Conservation (phyloP, 2,797 vertebrate genomes). For the Catostomus latipinnis region DNA sequence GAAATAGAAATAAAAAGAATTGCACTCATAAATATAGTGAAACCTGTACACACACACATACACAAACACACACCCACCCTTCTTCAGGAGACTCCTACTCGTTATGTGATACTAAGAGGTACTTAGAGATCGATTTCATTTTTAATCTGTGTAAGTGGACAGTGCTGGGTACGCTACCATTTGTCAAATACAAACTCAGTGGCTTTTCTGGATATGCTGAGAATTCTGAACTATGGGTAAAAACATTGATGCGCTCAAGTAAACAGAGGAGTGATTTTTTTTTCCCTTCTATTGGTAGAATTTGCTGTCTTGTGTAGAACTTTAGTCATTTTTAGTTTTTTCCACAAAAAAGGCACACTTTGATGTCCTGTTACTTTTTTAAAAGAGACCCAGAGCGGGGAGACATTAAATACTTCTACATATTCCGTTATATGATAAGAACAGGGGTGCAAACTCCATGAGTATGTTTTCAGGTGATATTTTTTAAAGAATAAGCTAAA, state of each 20-base stretch:
- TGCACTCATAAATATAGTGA: too few species aligned
- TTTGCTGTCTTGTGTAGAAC: too few species aligned
- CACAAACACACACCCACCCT: conserved; percentile 29
- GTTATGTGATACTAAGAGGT: conserved; percentile 76
- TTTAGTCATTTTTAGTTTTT: background rate
- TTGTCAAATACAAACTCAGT: conserved; percentile 54
- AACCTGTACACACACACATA: background rate
- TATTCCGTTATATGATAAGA: too few species aligned
- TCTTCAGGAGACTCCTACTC: conserved; percentile 52
- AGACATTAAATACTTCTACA: too few species aligned
- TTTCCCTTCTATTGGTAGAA: background rate
- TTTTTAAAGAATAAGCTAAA: too few species aligned
- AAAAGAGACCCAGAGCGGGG: too few species aligned
- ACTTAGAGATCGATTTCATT: conserved; percentile 82
- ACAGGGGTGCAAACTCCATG: too few species aligned
- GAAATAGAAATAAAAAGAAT: too few species aligned
- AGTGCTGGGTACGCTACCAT: conserved; percentile 65
- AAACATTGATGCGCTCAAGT: background rate
- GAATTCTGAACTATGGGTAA: background rate
- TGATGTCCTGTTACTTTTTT: too few species aligned
- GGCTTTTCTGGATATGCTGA: conserved; percentile 16
- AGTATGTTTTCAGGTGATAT: too few species aligned
- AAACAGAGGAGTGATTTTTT: background rate
- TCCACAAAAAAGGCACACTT: too few species aligned
- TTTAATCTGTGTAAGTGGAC: conserved; percentile 81